A percentile compares a stretch with the other conserved stretches of the same genome.
Conservation (phyloP, 2,113 vertebrate species). For the Plecturocebus donacophilus region DNA sequence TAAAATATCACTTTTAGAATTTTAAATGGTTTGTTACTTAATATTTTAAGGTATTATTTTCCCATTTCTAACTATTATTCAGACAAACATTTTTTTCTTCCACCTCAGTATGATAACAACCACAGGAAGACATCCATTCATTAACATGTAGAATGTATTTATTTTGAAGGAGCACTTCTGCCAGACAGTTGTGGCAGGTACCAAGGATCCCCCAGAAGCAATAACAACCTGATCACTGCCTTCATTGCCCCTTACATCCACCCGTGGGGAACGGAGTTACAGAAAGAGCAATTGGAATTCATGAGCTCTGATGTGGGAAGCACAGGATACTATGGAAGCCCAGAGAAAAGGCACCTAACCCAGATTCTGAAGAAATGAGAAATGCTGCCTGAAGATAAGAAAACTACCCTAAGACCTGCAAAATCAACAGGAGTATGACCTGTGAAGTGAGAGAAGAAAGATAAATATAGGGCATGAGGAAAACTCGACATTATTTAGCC, state of each 20-base stretch:
- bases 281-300: neutral
- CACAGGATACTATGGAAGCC: neutral
- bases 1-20: constrained; percentile 23
- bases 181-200: too few species aligned
- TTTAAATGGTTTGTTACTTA: neutral
- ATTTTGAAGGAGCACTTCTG: neutral
- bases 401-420: neutral
- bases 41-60: neutral
- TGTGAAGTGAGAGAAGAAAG: neutral
- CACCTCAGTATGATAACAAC: neutral
- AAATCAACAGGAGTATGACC: neutral
- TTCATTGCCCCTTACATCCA: neutral
- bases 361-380: neutral
- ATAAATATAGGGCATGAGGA: neutral
- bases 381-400: neutral
- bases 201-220: neutral
- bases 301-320: neutral
- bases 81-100: neutral
- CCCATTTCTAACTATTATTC: neutral
- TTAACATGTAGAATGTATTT: neutral
- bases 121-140: neutral
- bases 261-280: neutral
- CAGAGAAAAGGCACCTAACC: neutral
- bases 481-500: neutral
- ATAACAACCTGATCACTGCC: too few species aligned